These are phyloP conservation scores for Trogon surrucura DNA, from an alignment of 2,113 vertebrate species.

Conservation along the genomic window DNA sequence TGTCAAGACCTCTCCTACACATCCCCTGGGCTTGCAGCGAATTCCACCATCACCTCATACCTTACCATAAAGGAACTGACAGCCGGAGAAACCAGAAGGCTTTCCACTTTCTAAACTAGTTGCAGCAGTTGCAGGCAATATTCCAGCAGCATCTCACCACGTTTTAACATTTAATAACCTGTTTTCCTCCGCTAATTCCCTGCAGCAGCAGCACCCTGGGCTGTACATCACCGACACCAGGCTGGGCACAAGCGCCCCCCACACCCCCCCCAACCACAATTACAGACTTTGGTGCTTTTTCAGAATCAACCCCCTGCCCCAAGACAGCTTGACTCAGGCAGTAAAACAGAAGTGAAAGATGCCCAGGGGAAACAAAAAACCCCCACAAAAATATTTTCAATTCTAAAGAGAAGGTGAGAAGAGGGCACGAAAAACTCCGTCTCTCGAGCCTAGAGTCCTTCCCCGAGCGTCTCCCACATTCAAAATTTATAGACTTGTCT, in stretches of 20 bases:
- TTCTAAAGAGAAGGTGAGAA: not conserved
- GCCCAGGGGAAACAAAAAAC: fast-evolving
- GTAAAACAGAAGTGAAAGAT: not conserved
- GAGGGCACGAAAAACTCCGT: not conserved
- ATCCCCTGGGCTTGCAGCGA: not conserved
- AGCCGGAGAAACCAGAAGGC: not conserved
- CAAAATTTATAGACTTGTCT: not conserved
- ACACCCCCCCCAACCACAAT: not conserved
- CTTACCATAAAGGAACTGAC: not conserved
- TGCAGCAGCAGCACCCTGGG: not conserved
- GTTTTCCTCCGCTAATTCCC: not conserved
- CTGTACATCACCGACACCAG: not conserved
- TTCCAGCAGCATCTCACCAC: not conserved
- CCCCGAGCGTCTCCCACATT: not conserved
- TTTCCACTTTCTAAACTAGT: not conserved
- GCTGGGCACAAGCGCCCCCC: not conserved
- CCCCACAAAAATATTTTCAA: not conserved
- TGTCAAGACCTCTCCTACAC: not conserved
- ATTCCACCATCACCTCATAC: not conserved
- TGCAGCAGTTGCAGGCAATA: not conserved
- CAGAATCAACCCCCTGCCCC: not conserved
- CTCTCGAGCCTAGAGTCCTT: not conserved
- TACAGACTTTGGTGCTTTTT: not conserved
- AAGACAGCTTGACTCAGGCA: not conserved
- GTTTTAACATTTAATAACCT: slow-evolving; percentile 30